Base-by-base conservation (phyloP, 2,888 invertebrate species). In the Chouioia cunea region DNA sequence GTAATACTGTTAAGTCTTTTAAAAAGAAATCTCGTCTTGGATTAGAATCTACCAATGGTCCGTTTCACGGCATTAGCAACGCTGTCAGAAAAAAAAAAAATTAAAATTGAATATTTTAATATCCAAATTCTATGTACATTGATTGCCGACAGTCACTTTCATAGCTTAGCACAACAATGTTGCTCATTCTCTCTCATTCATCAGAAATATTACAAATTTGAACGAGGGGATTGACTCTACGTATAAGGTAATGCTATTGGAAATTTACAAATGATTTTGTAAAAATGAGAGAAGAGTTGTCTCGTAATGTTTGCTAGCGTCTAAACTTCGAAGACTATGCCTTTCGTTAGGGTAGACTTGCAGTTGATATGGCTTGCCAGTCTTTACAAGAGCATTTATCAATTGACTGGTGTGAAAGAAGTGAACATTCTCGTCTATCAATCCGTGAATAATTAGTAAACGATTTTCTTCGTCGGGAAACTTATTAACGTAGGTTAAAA, bases 381-480 rank as follows among this genome's bases (percentile, higher is more conserved):
- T 93, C 77, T 94, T 92, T 67, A 98, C 92, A 73, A 99, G 89
- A 69, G 94, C 93, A 75, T 95, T 93, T 23, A 99, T 92, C 73
- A 99, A 88, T 77, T 94, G 93, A 79, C 95, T 95, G 15, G 97
- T 97, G 86, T 99, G 99, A 78, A 93, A 93, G 86, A 99, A 99
- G 86, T 99, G 99, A 0, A 99, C 99, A 85, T 99, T 99, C 86
- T 99, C 99, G 85, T 99, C 99, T 68, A 97, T 97, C 74, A 99
- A 87, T 1, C 99, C 99, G 86, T 99, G 99, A 77, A 99, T 95
- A 48, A 99, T 95, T 18, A 99, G 88, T 76, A 99, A 87, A 46
- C 98, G 91, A 80, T 95, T 95, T 82, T 95, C 95, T 83, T 97
- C 94, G 83, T 97, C 95, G 1, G 97, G 97, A 86, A 98, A 95